A percentile compares a stretch with the other conserved stretches of the same genome.
Evolutionary conservation across 2,797 vertebrate species (phyloP).

Genomic region (Geotrypetes seraphini): DNA sequence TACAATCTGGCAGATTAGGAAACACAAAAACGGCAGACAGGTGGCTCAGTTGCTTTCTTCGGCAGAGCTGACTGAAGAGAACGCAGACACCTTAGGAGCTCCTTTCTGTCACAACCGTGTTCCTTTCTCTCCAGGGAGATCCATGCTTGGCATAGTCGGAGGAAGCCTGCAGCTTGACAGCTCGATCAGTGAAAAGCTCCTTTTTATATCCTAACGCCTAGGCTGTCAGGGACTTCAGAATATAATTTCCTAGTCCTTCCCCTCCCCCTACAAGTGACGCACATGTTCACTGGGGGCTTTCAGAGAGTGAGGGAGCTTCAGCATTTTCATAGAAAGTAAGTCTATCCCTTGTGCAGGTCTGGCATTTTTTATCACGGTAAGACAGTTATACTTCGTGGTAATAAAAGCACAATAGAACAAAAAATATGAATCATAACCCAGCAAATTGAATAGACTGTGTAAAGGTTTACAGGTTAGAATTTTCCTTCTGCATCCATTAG

Average conservation of each 20-base stretch:
- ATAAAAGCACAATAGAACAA: slow-evolving; percentile 15
- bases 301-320: slow-evolving; percentile 20
- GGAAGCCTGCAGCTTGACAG: slow-evolving; percentile 22
- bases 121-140: slow-evolving; percentile 19
- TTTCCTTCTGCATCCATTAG: slow-evolving; percentile 32
- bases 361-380: slow-evolving; percentile 7
- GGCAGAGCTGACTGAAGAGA: neutral
- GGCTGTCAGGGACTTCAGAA: slow-evolving; percentile 44
- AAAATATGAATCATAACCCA: slow-evolving; percentile 1
- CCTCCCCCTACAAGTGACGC: slow-evolving; percentile 38
- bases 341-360: slow-evolving; percentile 6
- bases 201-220: slow-evolving; percentile 26
- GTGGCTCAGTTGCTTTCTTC: neutral
- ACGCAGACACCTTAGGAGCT: neutral
- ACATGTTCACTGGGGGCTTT: slow-evolving; percentile 39
- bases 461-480: slow-evolving; percentile 40
- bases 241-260: slow-evolving; percentile 35
- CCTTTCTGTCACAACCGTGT: too few relatives aligned
- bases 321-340: slow-evolving; percentile 31
- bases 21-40: too few relatives aligned
- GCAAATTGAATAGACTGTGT: slow-evolving; percentile 20
- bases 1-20: neutral
- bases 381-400: neutral
- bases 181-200: slow-evolving; percentile 2
- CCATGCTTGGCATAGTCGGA: slow-evolving; percentile 13